These are phyloP conservation scores for Sebastiscus tertius DNA, from an alignment of 2,797 vertebrate genomes.

Conservation along the genomic window DNA sequence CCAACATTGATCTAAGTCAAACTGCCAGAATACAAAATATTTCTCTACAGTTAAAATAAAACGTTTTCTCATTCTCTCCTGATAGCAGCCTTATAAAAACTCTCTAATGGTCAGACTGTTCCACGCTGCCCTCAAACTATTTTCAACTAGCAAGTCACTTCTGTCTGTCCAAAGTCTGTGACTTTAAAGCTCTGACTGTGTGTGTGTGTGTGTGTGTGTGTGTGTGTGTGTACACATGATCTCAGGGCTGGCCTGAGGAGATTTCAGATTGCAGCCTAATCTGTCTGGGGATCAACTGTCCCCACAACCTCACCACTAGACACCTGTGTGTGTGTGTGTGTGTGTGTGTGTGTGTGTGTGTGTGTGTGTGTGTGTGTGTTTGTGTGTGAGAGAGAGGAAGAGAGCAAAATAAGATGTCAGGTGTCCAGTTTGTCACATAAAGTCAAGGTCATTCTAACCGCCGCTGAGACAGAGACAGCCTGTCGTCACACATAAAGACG, in stretches of 20 bases:
- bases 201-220: conserved; percentile 1
- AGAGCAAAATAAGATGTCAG: conserved; percentile 60
- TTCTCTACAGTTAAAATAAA: neutral
- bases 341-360: conserved; percentile 6
- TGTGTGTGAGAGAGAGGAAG: neutral
- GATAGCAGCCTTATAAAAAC: neutral
- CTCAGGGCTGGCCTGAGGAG: conserved; percentile 69
- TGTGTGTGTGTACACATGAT: conserved; percentile 32
- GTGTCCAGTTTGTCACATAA: conserved; percentile 51
- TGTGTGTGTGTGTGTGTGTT: neutral
- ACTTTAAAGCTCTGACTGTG: conserved; percentile 40
- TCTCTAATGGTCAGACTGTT: neutral
- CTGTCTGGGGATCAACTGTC: conserved; percentile 80
- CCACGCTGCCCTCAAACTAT: neutral
- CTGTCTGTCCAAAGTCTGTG: conserved; percentile 1
- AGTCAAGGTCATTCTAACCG: conserved; percentile 52
- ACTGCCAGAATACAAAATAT: neutral
- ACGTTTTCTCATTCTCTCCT: neutral
- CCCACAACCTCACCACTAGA: conserved; percentile 56
- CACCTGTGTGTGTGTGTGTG: conserved; percentile 30
- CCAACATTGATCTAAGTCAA: neutral
- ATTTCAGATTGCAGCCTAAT: conserved; percentile 77
- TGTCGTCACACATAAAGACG: conserved; percentile 9
- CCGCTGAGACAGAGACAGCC: conserved; percentile 3
- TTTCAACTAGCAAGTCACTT: conserved; percentile 21